Evolutionary conservation across 64 coral and sea anemone genomes (phyloP), one percentile per base, ranked within the genome.

Genomic region (Pocillopora damicornis): DNA sequence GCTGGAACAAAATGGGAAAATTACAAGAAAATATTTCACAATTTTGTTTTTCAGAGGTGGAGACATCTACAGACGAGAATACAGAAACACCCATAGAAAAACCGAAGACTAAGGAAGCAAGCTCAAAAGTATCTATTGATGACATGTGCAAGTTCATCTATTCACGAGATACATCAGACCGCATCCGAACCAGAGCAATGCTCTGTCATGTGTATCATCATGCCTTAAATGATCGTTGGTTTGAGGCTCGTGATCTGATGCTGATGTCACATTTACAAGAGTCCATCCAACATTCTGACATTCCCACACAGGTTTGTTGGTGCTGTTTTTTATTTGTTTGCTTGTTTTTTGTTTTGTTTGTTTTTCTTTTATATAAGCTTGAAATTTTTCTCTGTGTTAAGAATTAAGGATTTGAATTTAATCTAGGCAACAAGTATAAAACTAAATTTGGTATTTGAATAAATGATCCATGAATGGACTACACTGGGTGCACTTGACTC

Each of bases 221-320:
- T 83, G 96, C 93, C 26, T 63, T 98, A 42, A 93, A 98, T 91
- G 91, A 98, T 90, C 51, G 93, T 37, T 98, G 96, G 96, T 98
- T 92, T 91, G 96, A 94, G 75, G 93, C 96, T 84, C 88, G 96
- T 30, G 94, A 98, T 84, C 82, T 98, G 35, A 90, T 98, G 87
- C 93, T 98, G 4, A 98, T 95, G 96, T 98, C 96, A 58, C 96
- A 98, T 88, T 78, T 98, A 35, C 96, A 98, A 60, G 96, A 98
- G 26, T 90, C 90, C 68, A 94, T 98, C 35, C 93, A 95, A 16
- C 93, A 95, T 86, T 98, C 96, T 79, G 96, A 98, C 72, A 95
- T 98, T 17, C 93, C 93, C 60, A 98, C 96, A 36, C 96, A 98
- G 96, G 96, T 98, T 73, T 74, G 57, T 2, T 51, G 2, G 42